Conservation (phyloP, 1,140 invertebrate species). For the Trachymyrmex septentrionalis region DNA sequence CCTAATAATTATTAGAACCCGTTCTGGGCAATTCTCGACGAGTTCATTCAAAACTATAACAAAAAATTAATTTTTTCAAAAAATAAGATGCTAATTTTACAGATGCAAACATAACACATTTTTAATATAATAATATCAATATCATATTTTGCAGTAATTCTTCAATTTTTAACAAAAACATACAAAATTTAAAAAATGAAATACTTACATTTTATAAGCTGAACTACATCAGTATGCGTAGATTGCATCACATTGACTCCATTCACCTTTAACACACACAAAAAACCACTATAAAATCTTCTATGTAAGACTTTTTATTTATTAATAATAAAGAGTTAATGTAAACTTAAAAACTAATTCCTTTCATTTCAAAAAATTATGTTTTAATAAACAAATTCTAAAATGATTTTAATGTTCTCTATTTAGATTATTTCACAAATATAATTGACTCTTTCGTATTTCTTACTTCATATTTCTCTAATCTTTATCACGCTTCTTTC, state of each 20-base stretch:
- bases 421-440: neutral
- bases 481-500: neutral
- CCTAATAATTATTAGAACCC: too few relatives aligned
- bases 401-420: neutral
- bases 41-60: too few relatives aligned
- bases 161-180: conserved; percentile 17
- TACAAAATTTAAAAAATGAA: conserved; percentile 48
- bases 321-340: neutral
- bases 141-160: neutral
- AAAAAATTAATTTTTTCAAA: too few relatives aligned
- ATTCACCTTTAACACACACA: conserved; percentile 90
- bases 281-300: neutral
- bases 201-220: conserved; percentile 95
- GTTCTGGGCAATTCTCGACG: too few relatives aligned
- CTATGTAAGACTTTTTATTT: conserved; percentile 12
- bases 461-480: neutral
- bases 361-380: neutral
- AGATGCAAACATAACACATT: neutral
- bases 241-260: conserved; percentile 95
- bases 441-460: neutral
- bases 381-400: neutral
- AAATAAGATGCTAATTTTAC: too few relatives aligned
- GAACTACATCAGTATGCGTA: conserved; percentile 97
- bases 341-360: neutral
- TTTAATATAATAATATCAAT: neutral